These are phyloP conservation scores for Chrysaora quinquecirrha DNA, from an alignment of 30 jellyfish, hydroid and myxozoan genomes.

Conservation along the genomic window DNA sequence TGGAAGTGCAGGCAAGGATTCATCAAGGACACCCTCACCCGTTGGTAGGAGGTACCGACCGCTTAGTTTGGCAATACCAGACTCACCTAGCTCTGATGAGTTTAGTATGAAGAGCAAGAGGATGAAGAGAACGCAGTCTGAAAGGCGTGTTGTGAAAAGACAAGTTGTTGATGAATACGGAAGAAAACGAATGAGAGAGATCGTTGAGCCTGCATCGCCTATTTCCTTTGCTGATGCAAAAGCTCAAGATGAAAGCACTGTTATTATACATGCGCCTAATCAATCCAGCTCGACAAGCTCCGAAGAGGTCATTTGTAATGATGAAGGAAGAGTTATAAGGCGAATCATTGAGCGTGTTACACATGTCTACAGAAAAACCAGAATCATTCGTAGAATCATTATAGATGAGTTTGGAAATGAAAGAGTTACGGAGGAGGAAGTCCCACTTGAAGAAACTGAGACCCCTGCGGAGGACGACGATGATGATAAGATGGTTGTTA, in stretches of 20 bases:
- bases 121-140: conserved; percentile 71
- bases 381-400: conserved; percentile 70
- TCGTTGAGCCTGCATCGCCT: conserved; percentile 70
- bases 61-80: conserved; percentile 33
- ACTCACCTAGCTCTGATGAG: conserved; percentile 15
- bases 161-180: conserved; percentile 85
- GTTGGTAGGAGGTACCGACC: conserved; percentile 43
- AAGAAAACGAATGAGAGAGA: conserved; percentile 71
- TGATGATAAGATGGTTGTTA: conserved; percentile 61
- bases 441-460: conserved; percentile 71
- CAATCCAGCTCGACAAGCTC: conserved; percentile 76
- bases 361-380: conserved; percentile 76
- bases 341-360: conserved; percentile 81
- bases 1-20: background rate
- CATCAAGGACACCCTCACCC: conserved; percentile 22
- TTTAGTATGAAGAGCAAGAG: conserved; percentile 30
- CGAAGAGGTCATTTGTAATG: conserved; percentile 84
- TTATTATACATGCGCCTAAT: conserved; percentile 75
- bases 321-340: conserved; percentile 69
- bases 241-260: conserved; percentile 66
- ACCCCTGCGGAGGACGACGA: conserved; percentile 59
- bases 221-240: conserved; percentile 9
- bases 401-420: conserved; percentile 82
- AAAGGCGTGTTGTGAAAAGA: conserved; percentile 68
- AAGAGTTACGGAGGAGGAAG: conserved; percentile 82